These are phyloP conservation scores for Rhincodon typus DNA, from an alignment of 2,797 vertebrate species.

Conservation along the genomic window DNA sequence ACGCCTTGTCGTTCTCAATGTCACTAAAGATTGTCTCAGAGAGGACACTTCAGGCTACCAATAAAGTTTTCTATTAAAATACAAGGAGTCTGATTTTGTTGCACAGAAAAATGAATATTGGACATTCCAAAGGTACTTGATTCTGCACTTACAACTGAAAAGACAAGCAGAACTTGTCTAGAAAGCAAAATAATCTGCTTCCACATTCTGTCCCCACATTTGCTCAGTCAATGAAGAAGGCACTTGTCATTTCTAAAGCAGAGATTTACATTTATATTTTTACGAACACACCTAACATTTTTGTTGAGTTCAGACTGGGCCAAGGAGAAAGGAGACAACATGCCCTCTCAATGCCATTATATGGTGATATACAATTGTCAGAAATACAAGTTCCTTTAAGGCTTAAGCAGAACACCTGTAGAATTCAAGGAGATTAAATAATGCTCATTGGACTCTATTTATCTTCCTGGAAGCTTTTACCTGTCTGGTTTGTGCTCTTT, in stretches of 20 bases:
- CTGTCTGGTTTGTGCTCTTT: too few relatives aligned
- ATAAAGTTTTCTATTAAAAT: conserved; percentile 22
- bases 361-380: too few relatives aligned
- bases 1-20: background rate
- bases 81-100: conserved; percentile 7
- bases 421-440: too few relatives aligned
- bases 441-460: too few relatives aligned
- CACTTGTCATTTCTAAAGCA: background rate
- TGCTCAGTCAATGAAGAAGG: background rate
- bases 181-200: background rate
- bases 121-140: background rate
- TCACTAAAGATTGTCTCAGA: conserved; percentile 23
- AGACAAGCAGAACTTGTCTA: background rate
- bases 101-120: background rate
- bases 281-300: background rate
- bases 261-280: background rate
- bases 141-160: background rate
- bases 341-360: background rate
- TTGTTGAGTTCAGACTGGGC: background rate
- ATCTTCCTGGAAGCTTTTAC: background rate
- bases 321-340: background rate
- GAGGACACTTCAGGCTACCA: background rate
- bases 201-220: background rate
- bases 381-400: too few relatives aligned
- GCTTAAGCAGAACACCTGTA: too few relatives aligned